Conservation (phyloP, 2,797 vertebrate genomes). For the Chelmon rostratus region DNA sequence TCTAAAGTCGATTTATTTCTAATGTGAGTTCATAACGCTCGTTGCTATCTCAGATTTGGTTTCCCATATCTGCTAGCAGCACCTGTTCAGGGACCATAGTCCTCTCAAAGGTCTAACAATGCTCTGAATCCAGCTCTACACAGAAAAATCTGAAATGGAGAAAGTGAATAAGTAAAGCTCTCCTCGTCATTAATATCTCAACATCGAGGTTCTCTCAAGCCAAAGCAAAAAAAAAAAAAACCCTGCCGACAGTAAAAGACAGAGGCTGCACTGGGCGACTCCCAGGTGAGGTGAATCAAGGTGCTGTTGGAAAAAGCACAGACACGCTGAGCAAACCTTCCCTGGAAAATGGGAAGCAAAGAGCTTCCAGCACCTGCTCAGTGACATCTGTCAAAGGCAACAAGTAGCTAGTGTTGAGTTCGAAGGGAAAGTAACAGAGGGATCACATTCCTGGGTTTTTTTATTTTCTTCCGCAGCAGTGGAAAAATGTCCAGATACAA, state of each 20-base stretch:
- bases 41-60: not conserved
- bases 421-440: not conserved
- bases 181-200: slow-evolving; percentile 41
- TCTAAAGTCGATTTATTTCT: too few relatives aligned
- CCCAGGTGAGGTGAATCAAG: not conserved
- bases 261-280: not conserved
- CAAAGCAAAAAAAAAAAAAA: not conserved
- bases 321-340: not conserved
- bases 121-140: not conserved
- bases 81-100: slow-evolving; percentile 5
- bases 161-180: slow-evolving; percentile 36
- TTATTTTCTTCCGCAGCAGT: not conserved
- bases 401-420: slow-evolving; percentile 12
- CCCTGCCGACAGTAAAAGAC: not conserved
- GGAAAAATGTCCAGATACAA: not conserved
- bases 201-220: not conserved
- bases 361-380: slow-evolving; percentile 6
- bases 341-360: slow-evolving; percentile 18
- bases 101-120: not conserved
- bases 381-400: slow-evolving; percentile 26
- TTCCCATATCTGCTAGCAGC: slow-evolving; percentile 3
- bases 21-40: not conserved
- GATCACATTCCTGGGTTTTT: slow-evolving; percentile 9
- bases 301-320: slow-evolving; percentile 13
- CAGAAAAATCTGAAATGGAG: slow-evolving; percentile 17